phyloP scores from a whole-genome alignment of 2,888 invertebrate species.

The Thelaira solivaga region DNA sequence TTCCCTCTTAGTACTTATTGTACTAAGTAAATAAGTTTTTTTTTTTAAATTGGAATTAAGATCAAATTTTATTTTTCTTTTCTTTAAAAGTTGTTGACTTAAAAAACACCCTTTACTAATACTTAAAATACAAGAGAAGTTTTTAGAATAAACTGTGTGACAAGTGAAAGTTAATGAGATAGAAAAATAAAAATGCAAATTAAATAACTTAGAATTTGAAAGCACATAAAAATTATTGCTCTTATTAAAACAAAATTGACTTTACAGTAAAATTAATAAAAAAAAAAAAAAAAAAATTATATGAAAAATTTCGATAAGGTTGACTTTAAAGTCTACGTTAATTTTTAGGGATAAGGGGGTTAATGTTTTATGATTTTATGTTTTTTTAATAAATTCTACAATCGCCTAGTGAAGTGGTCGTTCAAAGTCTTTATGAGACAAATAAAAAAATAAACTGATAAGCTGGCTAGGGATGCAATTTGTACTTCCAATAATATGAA shows the following conservation, averaged over 20 bases:
- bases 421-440: slow-evolving; percentile 31
- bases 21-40: too few species aligned
- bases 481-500: slow-evolving; percentile 26
- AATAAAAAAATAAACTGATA: slow-evolving; percentile 56
- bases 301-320: too few species aligned
- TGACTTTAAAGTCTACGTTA: too few species aligned
- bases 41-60: too few species aligned
- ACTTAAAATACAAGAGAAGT: too few species aligned
- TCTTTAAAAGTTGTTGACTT: too few species aligned
- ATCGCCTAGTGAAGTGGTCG: background rate
- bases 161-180: slow-evolving; percentile 39
- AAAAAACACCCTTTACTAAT: too few species aligned
- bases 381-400: background rate
- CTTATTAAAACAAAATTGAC: background rate
- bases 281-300: too few species aligned
- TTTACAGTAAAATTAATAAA: too few species aligned
- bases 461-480: background rate
- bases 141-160: slow-evolving; percentile 3
- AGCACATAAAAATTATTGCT: background rate
- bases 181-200: background rate
- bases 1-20: too few species aligned
- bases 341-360: background rate
- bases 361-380: background rate
- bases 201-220: background rate
- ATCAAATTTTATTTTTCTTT: too few species aligned